Conservation (phyloP, 1,140 invertebrate species). For the Branchinecta lynchi region DNA sequence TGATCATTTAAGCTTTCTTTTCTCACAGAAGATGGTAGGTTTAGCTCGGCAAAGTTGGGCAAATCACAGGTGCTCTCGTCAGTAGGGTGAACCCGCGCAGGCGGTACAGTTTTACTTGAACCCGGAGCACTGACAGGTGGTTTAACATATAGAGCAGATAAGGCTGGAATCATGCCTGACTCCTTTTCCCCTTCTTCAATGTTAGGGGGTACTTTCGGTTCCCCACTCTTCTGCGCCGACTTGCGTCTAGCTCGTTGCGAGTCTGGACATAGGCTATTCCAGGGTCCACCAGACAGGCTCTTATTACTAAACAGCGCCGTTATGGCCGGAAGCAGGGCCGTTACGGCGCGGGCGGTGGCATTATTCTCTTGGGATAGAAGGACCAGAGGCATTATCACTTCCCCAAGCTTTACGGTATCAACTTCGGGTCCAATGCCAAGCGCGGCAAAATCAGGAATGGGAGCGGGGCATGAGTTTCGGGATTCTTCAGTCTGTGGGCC, state of each 20-base stretch:
- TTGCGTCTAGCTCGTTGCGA: not conserved
- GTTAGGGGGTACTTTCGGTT: not conserved
- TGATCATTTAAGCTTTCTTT: not conserved
- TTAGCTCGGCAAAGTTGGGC: not conserved
- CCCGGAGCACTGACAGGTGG: not conserved
- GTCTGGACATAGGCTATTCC: too few relatives aligned
- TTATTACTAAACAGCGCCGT: not conserved
- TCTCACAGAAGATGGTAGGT: not conserved
- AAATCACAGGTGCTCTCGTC: not conserved
- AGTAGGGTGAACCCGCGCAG: not conserved
- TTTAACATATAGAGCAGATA: not conserved
- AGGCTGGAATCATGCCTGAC: not conserved
- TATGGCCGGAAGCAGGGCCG: not conserved
- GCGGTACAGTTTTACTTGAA: not conserved
- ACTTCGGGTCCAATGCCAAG: not conserved
- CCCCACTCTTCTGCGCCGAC: not conserved
- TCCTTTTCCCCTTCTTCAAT: not conserved
- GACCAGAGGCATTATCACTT: not conserved
- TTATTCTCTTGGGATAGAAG: not conserved
- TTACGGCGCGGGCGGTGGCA: not conserved
- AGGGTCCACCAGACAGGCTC: not conserved
- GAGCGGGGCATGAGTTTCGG: not conserved
- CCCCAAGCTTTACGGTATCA: not conserved
- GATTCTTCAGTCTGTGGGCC: not conserved
- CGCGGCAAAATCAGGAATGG: slow-evolving; percentile 2